Percentiles rank a stretch among this genome's conserved stretches.
Conservation (phyloP, 1,140 invertebrate species). For the Tetraneura akinire region DNA sequence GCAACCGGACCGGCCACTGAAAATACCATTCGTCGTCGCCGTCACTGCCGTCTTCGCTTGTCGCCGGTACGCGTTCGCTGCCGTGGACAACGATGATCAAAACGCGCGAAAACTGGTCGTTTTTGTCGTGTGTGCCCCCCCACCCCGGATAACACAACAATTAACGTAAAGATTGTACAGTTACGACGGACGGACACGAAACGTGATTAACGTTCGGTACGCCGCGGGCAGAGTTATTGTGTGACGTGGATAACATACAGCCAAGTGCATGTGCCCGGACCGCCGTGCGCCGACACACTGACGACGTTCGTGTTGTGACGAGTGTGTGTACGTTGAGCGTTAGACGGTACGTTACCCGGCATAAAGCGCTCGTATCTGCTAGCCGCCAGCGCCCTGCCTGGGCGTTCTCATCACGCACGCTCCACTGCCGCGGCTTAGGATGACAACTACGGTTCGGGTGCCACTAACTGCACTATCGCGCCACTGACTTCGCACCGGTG, state of each 20-base stretch:
- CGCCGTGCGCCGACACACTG: slow-evolving; percentile 53
- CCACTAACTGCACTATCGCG: slow-evolving; percentile 27
- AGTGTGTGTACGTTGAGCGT: slow-evolving; percentile 55
- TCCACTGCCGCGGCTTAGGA: slow-evolving; percentile 54
- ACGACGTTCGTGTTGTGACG: neutral
- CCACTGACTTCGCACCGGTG: too few species aligned
- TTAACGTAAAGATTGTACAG: too few species aligned
- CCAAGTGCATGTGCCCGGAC: neutral
- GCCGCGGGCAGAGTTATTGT: too few species aligned
- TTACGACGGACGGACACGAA: too few species aligned
- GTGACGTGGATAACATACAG: neutral
- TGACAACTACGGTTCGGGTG: neutral
- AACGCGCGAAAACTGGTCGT: too few species aligned
- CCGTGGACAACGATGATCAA: too few species aligned
- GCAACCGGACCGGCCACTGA: neutral
- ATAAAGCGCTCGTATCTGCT: slow-evolving; percentile 59
- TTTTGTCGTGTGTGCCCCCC: too few species aligned
- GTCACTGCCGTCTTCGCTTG: too few species aligned
- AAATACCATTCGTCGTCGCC: neutral
- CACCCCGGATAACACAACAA: too few species aligned
- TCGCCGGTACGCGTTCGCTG: too few species aligned
- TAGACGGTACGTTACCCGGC: slow-evolving; percentile 59
- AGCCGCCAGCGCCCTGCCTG: slow-evolving; percentile 58
- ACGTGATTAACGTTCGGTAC: too few species aligned
- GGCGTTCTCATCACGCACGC: slow-evolving; percentile 57